Base-by-base conservation (phyloP, 2,113 vertebrate species). In the Nycticorax nycticorax region DNA sequence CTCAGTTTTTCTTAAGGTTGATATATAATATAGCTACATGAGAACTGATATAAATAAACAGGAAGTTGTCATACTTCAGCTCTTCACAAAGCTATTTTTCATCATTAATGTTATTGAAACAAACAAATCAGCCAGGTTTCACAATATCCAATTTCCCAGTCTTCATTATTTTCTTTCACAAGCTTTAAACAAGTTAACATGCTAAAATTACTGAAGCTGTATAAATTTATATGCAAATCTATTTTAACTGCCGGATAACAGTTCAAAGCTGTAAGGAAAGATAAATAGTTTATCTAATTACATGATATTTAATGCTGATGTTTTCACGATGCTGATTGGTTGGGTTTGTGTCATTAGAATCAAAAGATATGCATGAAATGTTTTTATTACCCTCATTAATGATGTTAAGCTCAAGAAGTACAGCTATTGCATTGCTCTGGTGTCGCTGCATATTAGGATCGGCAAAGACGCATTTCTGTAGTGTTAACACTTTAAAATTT, bases 211-310 rank as follows among this genome's bases (percentile, higher is more conserved):
- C 7, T 75, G 59, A 86, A 88, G 32, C 33, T 64, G 22, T 77
- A 80, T 56, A 73, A 73, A 96, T 93, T 97, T 90, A 63, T 20
- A 68, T 77, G 32, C 17, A 95, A 96, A 87, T 87, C n/a, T 67
- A 50, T 64, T 94, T 95, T 73, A 94, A 48, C 26, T 77, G 18
- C 39, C 50, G 91, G 35, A 87, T 37, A 95, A n/a, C 43, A 85
- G 20, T 80, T 94, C 55, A 93, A 47, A 94, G 72, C 33, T 88
- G 18, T 55, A 91, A 86, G n/a, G 26, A 89, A 94, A 71, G 57
- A 96, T 48, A 94, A 95, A 96, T 35, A 71, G 50, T 77, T 94
- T 80, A 93, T 92, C 52, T 93, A 86, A 88, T 94, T 90, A 52
- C 21, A 33, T 83, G 52, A 91, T 91, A 96, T 88, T 96, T 90